phyloP scores from a whole-genome alignment of 2,888 invertebrate species.

The Brenthis ino region DNA sequence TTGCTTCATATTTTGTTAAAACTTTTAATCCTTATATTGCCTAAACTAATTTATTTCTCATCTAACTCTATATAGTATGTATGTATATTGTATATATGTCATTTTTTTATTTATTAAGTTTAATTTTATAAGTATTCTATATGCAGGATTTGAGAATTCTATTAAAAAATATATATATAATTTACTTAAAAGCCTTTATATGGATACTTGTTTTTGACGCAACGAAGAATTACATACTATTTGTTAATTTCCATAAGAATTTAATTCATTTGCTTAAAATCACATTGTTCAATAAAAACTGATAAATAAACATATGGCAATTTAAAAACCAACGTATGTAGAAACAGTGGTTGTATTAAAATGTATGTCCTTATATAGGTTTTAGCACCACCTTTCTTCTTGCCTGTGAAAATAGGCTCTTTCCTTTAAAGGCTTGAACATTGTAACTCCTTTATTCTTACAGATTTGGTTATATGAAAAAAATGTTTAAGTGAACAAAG shows the following conservation, averaged over 20 bases:
- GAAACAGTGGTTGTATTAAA: conserved; percentile 37
- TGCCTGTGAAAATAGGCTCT: conserved; percentile 34
- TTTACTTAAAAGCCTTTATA: too few species aligned
- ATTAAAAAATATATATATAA: too few species aligned
- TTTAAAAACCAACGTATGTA: conserved; percentile 38
- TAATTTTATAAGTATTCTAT: too few species aligned
- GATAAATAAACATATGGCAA: conserved; percentile 42
- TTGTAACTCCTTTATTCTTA: conserved; percentile 17
- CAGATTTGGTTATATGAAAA: conserved; percentile 14
- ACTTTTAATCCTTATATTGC: too few species aligned
- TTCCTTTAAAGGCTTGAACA: conserved; percentile 20
- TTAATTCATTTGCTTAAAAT: not conserved
- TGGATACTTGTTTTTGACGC: too few species aligned
- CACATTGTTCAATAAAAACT: conserved; percentile 22
- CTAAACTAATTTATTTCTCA: too few species aligned
- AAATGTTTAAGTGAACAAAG: not conserved
- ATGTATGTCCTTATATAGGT: conserved; percentile 35
- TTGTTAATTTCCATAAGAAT: conserved; percentile 3
- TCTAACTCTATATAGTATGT: too few species aligned
- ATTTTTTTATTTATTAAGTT: too few species aligned
- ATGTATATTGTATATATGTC: too few species aligned
- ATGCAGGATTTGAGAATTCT: too few species aligned
- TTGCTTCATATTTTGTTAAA: too few species aligned
- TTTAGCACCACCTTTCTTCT: conserved; percentile 30
- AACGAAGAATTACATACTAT: not conserved